phyloP scores from a whole-genome alignment of 1,140 invertebrate species.

The Drosophila suzukii region DNA sequence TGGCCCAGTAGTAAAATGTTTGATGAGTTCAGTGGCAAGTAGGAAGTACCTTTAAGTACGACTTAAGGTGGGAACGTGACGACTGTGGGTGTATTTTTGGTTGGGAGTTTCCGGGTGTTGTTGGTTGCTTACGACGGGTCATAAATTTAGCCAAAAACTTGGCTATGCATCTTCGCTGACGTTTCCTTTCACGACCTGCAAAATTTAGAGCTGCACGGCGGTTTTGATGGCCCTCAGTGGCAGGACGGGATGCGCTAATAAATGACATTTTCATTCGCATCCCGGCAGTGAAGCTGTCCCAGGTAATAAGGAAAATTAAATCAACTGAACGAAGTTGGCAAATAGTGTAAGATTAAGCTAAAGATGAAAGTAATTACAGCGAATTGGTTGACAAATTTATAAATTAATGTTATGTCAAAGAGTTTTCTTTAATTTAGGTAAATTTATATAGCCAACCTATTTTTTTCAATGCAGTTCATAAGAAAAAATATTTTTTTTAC shows the following conservation, averaged over 20 bases:
- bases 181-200: slow-evolving; percentile 66
- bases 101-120: slow-evolving; percentile 4
- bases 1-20: slow-evolving; percentile 36
- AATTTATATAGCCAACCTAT: no score
- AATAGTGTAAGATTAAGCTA: neutral
- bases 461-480: no score
- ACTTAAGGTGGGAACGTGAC: slow-evolving; percentile 42
- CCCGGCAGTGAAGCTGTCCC: slow-evolving; percentile 15
- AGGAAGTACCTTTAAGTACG: slow-evolving; percentile 36
- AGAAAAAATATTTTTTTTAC: no score
- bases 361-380: neutral
- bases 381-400: neutral
- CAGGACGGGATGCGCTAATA: slow-evolving; percentile 58
- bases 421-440: no score
- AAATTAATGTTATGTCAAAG: no score
- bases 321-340: slow-evolving; percentile 8
- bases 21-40: slow-evolving; percentile 21
- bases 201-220: slow-evolving; percentile 65
- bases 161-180: slow-evolving; percentile 64
- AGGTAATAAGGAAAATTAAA: slow-evolving; percentile 42
- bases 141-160: slow-evolving; percentile 63
- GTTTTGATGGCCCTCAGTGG: slow-evolving; percentile 56
- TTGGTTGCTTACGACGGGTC: slow-evolving; percentile 41
- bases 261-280: slow-evolving; percentile 64
- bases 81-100: slow-evolving; percentile 19